These are phyloP conservation scores for Helicolenus hilgendorfi DNA, from an alignment of 2,797 vertebrate genomes.

Conservation along the genomic window DNA sequence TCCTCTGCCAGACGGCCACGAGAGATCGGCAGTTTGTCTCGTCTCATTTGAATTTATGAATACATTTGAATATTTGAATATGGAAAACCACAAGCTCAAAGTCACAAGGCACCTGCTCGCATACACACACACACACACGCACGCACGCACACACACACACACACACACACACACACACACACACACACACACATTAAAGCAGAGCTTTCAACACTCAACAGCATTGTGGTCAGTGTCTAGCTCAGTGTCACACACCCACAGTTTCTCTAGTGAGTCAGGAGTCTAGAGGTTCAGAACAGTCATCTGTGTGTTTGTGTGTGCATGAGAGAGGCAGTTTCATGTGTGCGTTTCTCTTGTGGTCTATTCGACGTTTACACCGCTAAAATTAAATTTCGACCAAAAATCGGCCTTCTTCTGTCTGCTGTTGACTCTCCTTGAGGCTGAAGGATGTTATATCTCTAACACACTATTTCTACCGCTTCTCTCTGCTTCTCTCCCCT, in stretches of 20 bases:
- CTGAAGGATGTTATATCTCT: neutral
- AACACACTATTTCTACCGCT: neutral
- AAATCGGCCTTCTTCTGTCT: neutral
- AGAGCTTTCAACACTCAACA: neutral
- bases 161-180: neutral
- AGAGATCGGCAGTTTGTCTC: neutral
- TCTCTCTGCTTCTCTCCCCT: constrained; percentile 3
- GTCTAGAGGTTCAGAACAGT: neutral
- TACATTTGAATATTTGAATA: constrained; percentile 29
- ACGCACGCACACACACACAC: neutral
- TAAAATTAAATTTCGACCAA: neutral
- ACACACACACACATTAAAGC: neutral
- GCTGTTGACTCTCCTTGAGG: neutral
- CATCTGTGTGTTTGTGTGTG: neutral
- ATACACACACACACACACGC: neutral
- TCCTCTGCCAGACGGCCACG: neutral
- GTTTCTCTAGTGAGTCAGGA: neutral
- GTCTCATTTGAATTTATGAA: constrained; percentile 27
- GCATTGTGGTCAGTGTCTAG: neutral
- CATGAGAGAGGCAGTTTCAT: neutral
- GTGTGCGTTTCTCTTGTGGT: neutral
- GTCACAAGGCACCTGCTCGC: neutral
- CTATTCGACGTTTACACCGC: neutral
- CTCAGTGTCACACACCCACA: neutral
- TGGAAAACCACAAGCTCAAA: constrained; percentile 4